Conservation (phyloP, 2,113 vertebrate species). For the Scomber scombrus region DNA sequence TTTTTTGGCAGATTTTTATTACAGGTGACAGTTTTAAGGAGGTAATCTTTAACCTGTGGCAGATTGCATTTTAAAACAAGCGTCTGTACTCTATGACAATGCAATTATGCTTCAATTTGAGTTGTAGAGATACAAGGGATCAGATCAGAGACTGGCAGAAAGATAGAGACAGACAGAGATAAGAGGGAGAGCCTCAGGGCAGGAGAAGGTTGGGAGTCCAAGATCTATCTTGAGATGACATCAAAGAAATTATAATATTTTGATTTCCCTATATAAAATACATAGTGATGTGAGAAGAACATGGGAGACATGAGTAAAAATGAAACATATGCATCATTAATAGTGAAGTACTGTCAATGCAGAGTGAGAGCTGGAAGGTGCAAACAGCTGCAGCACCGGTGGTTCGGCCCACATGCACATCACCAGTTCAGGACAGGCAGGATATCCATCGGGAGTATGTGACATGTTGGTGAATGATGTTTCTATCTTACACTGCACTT, state of each 20-base stretch:
- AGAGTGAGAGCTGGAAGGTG: not conserved
- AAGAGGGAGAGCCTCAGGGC: slow-evolving; percentile 17
- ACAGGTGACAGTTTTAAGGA: slow-evolving; percentile 28
- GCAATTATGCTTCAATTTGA: slow-evolving; percentile 32
- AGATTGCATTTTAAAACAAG: slow-evolving; percentile 37
- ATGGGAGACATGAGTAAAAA: not conserved
- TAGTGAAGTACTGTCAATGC: not conserved
- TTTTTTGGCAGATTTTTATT: slow-evolving; percentile 15
- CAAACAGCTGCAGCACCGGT: not conserved
- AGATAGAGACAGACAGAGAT: slow-evolving; percentile 36
- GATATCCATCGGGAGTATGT: not conserved
- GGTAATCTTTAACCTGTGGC: slow-evolving; percentile 43
- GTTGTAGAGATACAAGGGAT: slow-evolving; percentile 48
- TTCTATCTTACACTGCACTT: not conserved
- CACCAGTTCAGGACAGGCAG: not conserved
- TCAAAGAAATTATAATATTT: not conserved
- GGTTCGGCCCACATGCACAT: slow-evolving; percentile 1
- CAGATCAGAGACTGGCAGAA: slow-evolving; percentile 39
- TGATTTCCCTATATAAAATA: not conserved
- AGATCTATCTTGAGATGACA: slow-evolving; percentile 30
- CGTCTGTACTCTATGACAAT: not conserved
- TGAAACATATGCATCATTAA: slow-evolving; percentile 3
- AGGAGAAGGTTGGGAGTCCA: not conserved
- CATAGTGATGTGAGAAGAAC: slow-evolving; percentile 9
- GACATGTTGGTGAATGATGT: not conserved